Conservation (phyloP, 1,140 invertebrate genomes). For the Rhyzopertha dominica region DNA sequence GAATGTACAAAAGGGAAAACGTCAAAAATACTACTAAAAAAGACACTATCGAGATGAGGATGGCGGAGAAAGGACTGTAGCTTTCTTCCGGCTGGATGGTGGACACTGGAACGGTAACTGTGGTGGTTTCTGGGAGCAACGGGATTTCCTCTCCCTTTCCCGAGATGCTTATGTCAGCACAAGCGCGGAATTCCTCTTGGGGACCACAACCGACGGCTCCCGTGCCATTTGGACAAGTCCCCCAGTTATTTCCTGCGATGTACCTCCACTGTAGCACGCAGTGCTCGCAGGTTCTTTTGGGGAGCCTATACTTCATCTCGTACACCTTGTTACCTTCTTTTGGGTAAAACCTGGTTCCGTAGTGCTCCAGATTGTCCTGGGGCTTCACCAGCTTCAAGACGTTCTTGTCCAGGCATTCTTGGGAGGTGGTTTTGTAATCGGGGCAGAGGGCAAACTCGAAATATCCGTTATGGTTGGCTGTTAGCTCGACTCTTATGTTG, state of each 20-base stretch:
- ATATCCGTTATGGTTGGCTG: constrained; percentile 75
- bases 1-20: constrained; percentile 43
- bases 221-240: constrained; percentile 64
- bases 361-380: constrained; percentile 41
- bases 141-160: constrained; percentile 31
- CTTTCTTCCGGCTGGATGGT: constrained; percentile 24
- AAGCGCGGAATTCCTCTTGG: constrained; percentile 83
- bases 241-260: constrained; percentile 76
- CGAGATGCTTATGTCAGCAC: constrained; percentile 71
- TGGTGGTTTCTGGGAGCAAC: constrained; percentile 11
- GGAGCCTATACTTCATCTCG: constrained; percentile 53
- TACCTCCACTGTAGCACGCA: constrained; percentile 81
- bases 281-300: constrained; percentile 62
- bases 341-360: constrained; percentile 61
- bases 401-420: constrained; percentile 73
- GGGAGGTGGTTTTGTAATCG: constrained; percentile 54
- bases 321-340: constrained; percentile 72
- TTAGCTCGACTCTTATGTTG: constrained; percentile 69
- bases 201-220: constrained; percentile 75
- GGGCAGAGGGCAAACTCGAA: constrained; percentile 86
- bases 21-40: constrained; percentile 44
- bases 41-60: constrained; percentile 38
- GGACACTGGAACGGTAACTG: constrained; percentile 10
- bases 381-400: constrained; percentile 52
- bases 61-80: constrained; percentile 35